A percentile compares a stretch with the other conserved stretches of the same genome.
These are phyloP conservation scores for Nothocercus julius DNA, from an alignment of 2,113 vertebrate species.

Conservation along the genomic window DNA sequence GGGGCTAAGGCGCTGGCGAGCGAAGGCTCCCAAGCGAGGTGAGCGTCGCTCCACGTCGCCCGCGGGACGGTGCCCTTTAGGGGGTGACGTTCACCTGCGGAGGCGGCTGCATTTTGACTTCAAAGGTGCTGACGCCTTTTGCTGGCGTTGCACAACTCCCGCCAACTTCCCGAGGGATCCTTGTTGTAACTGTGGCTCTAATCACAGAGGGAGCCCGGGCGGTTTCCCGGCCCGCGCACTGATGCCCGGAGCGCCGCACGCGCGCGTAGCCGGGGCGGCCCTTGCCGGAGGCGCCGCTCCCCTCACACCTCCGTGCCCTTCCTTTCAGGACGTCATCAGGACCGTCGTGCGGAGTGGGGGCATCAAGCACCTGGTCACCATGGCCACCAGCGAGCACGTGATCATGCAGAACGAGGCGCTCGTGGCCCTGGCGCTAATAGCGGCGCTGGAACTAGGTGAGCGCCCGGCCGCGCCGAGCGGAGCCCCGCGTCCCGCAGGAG, in stretches of 20 bases:
- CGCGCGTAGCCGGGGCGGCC: too few relatives aligned
- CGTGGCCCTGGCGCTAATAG: constrained; percentile 95
- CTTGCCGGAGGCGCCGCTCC: too few relatives aligned
- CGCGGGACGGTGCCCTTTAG: neutral
- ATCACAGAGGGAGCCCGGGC: too few relatives aligned
- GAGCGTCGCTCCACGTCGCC: neutral
- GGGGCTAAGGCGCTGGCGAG: neutral
- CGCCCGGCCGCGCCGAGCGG: too few relatives aligned
- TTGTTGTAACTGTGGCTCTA: too few relatives aligned
- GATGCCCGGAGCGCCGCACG: too few relatives aligned
- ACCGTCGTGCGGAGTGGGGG: constrained; percentile 92
- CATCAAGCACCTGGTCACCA: constrained; percentile 94
- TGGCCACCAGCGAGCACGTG: constrained; percentile 98
- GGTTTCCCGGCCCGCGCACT: too few relatives aligned
- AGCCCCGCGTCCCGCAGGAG: too few relatives aligned
- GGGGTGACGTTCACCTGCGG: neutral
- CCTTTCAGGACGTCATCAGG: constrained; percentile 91
- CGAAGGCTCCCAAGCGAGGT: neutral
- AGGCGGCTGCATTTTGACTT: neutral
- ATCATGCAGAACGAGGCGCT: constrained; percentile 99
- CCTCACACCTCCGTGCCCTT: neutral
- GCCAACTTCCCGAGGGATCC: neutral
- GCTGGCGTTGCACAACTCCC: neutral
- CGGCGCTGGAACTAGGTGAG: constrained; percentile 92
- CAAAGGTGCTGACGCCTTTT: neutral